Evolutionary conservation across 1,140 invertebrate species (phyloP), one percentile per base, ranked within the genome.

Genomic region (Drosophila sturtevanti): DNA sequence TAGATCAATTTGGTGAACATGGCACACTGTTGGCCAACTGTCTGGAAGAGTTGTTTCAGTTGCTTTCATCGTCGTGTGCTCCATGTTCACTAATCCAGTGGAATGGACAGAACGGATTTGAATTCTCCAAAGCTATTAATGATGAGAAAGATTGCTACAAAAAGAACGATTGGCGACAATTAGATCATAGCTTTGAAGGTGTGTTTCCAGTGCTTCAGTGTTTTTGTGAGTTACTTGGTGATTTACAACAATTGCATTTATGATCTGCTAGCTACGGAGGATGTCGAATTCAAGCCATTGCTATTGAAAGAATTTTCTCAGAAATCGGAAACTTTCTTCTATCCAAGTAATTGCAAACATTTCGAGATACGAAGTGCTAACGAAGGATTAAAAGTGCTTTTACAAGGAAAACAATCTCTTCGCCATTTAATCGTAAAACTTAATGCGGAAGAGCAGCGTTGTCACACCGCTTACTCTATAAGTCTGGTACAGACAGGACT

Each of bases 231-330:
- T 2, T 99, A 98, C 92, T 94, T 98, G 68, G 98, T 99, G 93
- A 97, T 99, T 79, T 99, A 99, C 92, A 99, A 99, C 90, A 99
- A 99, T 82, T 96, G 94, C 91, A 96, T 99, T 4, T 99, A 97
- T 93, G 98, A 99, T 94, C 93, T 99, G 16, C 92, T 99, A 12
- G 97, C 99, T 34, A 54, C 63, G 12, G 34, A 41, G 0, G 9
- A 35, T 11, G 24, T 38, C 9, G 41, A 66, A 48, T 1, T 10
- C n/a, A 72, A 56, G 92, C 93, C 93, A 7, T 78, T 93, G 24
- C 68, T 72, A 7, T 95, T 98, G 12, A 92, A 96, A 68, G 97
- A 98, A 91, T 96, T 97, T 91, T 66, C 63, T 31, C 91, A 92
- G 41, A 94, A 93, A 48, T 48, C 41, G 11, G 41, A 11, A 79